Evolutionary conservation across 2,888 invertebrate genomes (phyloP).

Genomic region (Alitta virens): DNA sequence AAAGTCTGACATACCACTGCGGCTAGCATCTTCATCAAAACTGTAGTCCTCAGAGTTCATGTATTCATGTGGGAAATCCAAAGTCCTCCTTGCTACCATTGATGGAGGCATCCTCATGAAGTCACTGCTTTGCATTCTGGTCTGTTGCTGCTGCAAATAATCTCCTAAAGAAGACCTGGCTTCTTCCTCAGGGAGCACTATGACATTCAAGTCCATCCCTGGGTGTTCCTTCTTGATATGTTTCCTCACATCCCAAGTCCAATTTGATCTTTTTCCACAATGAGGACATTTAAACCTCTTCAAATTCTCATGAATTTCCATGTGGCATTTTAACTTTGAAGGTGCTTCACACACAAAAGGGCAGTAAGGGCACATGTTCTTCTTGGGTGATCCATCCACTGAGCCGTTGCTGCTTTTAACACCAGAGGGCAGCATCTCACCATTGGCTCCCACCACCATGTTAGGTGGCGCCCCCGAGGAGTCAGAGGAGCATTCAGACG

Average conservation of each 20-base stretch:
- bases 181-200: slow-evolving; percentile 42
- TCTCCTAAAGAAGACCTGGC: slow-evolving; percentile 46
- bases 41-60: background rate
- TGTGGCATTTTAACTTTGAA: slow-evolving; percentile 49
- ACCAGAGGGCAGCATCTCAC: background rate
- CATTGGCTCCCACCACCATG: background rate
- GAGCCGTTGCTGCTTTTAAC: background rate
- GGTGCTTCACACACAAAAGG: slow-evolving; percentile 31
- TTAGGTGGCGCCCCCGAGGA: background rate
- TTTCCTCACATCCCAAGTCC: slow-evolving; percentile 54
- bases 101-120: background rate
- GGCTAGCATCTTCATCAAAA: background rate
- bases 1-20: background rate
- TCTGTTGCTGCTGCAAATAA: slow-evolving; percentile 37
- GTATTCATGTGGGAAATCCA: background rate
- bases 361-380: slow-evolving; percentile 24
- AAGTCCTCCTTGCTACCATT: background rate
- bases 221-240: slow-evolving; percentile 48
- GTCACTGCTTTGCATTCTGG: background rate
- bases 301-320: slow-evolving; percentile 50
- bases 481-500: background rate
- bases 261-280: slow-evolving; percentile 52
- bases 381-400: background rate
- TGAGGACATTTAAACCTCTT: slow-evolving; percentile 50
- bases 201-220: slow-evolving; percentile 35